Conservation (phyloP, 2,888 invertebrate species). For the Cremastinae sp. region DNA sequence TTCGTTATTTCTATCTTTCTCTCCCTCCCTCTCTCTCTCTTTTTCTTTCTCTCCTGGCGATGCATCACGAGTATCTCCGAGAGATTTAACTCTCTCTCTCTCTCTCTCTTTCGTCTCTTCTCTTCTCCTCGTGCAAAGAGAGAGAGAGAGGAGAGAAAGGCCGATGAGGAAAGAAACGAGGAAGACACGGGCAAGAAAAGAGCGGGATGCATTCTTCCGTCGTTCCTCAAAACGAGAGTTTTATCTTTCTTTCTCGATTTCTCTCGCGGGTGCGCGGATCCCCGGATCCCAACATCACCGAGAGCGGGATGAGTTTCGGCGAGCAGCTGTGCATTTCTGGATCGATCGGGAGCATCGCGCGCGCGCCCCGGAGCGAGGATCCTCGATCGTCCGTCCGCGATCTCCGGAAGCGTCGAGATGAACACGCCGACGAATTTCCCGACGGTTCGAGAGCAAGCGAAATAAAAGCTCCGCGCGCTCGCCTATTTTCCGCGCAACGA, state of each 20-base stretch:
- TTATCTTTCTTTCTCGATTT: no score
- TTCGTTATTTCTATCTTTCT: slow-evolving; percentile 47
- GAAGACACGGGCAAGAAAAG: slow-evolving; percentile 52
- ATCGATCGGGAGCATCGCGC: slow-evolving; percentile 1
- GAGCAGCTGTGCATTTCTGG: slow-evolving; percentile 39
- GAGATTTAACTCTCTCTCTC: neutral
- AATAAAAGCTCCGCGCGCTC: neutral
- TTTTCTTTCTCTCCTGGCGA: slow-evolving; percentile 40
- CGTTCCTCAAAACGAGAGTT: slow-evolving; percentile 66
- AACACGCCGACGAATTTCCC: neutral
- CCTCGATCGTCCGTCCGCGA: no score
- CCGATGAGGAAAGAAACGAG: slow-evolving; percentile 63
- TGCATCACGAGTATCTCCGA: slow-evolving; percentile 33
- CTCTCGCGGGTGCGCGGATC: slow-evolving; percentile 50
- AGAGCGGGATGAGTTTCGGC: slow-evolving; percentile 22
- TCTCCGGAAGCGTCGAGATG: neutral
- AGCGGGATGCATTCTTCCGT: slow-evolving; percentile 73
- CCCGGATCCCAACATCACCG: slow-evolving; percentile 29
- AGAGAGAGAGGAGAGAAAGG: slow-evolving; percentile 9
- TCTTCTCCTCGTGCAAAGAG: neutral
- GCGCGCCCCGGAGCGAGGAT: slow-evolving; percentile 3
- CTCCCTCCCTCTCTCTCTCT: slow-evolving; percentile 23
- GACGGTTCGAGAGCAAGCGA: neutral
- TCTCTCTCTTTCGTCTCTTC: slow-evolving; percentile 12
- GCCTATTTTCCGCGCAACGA: neutral